Conservation (phyloP, 92 coral and sea anemone genomes). For the Palythoa grandiflora region DNA sequence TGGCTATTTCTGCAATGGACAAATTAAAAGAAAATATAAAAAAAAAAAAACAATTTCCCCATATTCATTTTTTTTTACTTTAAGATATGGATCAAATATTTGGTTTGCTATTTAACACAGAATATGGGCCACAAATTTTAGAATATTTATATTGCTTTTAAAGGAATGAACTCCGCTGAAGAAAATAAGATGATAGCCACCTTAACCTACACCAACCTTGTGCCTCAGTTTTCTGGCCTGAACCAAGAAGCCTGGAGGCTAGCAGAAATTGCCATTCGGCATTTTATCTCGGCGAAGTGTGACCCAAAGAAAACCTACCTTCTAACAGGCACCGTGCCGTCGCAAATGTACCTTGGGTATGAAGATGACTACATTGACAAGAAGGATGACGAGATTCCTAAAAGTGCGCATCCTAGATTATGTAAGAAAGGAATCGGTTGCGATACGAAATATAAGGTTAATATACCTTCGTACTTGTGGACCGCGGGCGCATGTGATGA, state of each 20-base stretch:
- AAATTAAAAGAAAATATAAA: too few relatives aligned
- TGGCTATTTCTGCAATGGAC: too few relatives aligned
- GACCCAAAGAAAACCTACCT: constrained; percentile 24
- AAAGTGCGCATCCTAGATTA: neutral
- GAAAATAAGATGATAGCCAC: constrained; percentile 31
- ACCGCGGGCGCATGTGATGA: constrained; percentile 49
- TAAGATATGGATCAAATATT: too few relatives aligned
- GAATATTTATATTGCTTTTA: neutral
- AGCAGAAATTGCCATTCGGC: constrained; percentile 46
- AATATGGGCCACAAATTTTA: too few relatives aligned
- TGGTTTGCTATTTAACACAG: too few relatives aligned
- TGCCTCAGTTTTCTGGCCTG: constrained; percentile 53
- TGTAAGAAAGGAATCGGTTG: constrained; percentile 2
- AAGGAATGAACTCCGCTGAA: constrained; percentile 49
- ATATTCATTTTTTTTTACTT: too few relatives aligned
- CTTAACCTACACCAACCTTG: constrained; percentile 52
- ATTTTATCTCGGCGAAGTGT: constrained; percentile 16
- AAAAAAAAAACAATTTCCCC: too few relatives aligned
- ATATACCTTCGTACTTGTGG: constrained; percentile 54
- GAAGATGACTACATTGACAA: neutral
- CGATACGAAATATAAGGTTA: constrained; percentile 31
- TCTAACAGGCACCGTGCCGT: constrained; percentile 53
- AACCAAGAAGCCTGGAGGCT: constrained; percentile 54
- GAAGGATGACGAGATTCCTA: neutral
- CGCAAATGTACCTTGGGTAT: constrained; percentile 51